phyloP scores from a whole-genome alignment of 2,113 vertebrate genomes.

The Myiagra hebetior region DNA sequence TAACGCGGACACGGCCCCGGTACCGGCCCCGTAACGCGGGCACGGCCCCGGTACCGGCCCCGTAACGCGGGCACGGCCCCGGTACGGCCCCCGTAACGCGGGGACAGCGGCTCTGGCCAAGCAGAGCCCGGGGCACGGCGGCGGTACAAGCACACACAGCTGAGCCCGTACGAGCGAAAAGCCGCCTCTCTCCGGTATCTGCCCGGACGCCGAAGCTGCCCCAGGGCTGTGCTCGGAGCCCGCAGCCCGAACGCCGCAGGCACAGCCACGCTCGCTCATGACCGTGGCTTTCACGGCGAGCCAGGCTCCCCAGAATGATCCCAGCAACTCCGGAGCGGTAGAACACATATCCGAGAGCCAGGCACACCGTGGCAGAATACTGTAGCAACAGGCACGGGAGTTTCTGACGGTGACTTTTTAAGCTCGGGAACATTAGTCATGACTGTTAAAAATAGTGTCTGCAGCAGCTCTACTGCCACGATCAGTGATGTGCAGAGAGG shows the following conservation, averaged over 20 bases:
- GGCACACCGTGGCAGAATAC: neutral
- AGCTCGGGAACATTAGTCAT: accelerated
- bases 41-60: accelerated
- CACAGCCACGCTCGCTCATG: neutral
- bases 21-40: accelerated
- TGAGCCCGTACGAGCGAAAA: accelerated
- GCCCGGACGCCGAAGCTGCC: neutral
- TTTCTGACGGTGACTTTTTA: accelerated
- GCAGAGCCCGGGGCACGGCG: neutral
- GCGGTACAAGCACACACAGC: neutral
- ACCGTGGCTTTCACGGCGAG: accelerated
- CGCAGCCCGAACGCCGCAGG: neutral
- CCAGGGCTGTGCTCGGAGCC: neutral
- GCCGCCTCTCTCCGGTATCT: accelerated
- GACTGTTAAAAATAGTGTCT: neutral
- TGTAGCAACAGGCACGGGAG: too few species aligned
- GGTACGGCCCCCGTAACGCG: accelerated
- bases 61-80: neutral
- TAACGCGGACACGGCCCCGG: accelerated
- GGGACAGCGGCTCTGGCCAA: neutral
- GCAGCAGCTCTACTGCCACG: neutral
- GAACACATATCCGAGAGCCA: accelerated
- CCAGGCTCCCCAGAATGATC: accelerated
- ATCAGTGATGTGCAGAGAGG: neutral
- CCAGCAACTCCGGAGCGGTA: accelerated